These are phyloP conservation scores for Drosophila robusta DNA, from an alignment of 2,888 invertebrate genomes.

Conservation along the genomic window DNA sequence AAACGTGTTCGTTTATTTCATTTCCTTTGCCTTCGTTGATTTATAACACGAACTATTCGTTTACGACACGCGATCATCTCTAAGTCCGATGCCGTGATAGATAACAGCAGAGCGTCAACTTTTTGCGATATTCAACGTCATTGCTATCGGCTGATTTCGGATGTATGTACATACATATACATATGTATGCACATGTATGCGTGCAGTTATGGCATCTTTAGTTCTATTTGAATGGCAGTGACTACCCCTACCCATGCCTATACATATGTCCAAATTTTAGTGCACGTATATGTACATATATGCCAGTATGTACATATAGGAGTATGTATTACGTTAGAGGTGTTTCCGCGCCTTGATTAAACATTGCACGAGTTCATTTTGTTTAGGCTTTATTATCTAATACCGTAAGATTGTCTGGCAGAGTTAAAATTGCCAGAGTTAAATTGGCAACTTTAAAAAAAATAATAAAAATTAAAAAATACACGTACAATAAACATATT, in stretches of 20 bases:
- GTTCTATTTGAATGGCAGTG: slow-evolving; percentile 15
- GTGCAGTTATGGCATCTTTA: slow-evolving; percentile 6
- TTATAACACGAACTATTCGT: neutral
- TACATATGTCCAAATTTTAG: neutral
- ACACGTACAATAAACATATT: neutral
- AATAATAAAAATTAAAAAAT: neutral
- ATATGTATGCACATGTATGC: neutral
- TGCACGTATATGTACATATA: neutral
- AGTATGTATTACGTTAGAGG: neutral
- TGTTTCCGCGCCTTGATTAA: slow-evolving; percentile 2
- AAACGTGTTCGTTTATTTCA: neutral
- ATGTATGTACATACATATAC: neutral
- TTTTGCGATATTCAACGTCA: slow-evolving; percentile 38
- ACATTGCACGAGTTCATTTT: slow-evolving; percentile 1
- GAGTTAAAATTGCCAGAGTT: too few relatives aligned
- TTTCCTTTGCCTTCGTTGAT: neutral
- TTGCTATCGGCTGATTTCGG: slow-evolving; percentile 15
- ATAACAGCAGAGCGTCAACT: slow-evolving; percentile 32
- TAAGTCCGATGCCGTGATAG: slow-evolving; percentile 34
- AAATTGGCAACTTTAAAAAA: neutral
- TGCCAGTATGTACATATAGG: too few relatives aligned
- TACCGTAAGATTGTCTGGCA: neutral
- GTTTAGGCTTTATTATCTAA: slow-evolving; percentile 5
- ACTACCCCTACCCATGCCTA: neutral
- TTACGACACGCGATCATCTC: slow-evolving; percentile 35